Conservation (phyloP, 2,113 vertebrate species). For the Erythrocercus mccallii region DNA sequence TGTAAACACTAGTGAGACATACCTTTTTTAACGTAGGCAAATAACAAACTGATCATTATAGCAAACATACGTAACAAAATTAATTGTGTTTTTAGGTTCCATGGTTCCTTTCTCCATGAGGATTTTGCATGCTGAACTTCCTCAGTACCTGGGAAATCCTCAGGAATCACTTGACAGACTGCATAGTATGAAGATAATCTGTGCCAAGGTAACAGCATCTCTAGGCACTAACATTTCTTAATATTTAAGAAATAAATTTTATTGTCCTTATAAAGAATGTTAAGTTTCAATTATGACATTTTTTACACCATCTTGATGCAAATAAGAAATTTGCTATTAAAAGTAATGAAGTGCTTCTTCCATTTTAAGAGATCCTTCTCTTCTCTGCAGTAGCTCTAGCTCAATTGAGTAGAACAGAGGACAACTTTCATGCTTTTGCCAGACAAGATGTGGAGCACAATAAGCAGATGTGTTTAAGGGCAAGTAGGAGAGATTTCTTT, state of each 20-base stretch:
- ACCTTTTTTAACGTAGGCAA: background rate
- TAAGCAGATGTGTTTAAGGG: background rate
- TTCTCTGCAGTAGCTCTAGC: background rate
- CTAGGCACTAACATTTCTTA: background rate
- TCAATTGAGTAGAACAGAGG: background rate
- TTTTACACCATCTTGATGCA: background rate
- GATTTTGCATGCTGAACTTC: conserved; percentile 92
- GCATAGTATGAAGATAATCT: conserved; percentile 88
- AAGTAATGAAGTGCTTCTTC: background rate
- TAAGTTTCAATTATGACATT: background rate
- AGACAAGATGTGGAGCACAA: background rate
- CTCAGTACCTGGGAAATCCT: conserved; percentile 90
- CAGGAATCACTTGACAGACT: conserved; percentile 94
- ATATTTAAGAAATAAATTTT: background rate
- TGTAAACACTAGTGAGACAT: background rate
- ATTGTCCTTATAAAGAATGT: background rate
- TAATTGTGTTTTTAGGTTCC: conserved; percentile 78
- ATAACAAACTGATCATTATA: background rate
- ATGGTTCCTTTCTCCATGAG: conserved; percentile 98
- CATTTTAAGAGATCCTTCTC: background rate
- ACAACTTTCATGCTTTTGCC: background rate
- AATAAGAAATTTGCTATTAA: background rate
- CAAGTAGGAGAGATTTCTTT: background rate
- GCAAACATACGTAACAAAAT: background rate
- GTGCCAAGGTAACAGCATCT: conserved; percentile 78